Base-by-base conservation (phyloP, 2,888 invertebrate species). In the Nomada ruficornis region DNA sequence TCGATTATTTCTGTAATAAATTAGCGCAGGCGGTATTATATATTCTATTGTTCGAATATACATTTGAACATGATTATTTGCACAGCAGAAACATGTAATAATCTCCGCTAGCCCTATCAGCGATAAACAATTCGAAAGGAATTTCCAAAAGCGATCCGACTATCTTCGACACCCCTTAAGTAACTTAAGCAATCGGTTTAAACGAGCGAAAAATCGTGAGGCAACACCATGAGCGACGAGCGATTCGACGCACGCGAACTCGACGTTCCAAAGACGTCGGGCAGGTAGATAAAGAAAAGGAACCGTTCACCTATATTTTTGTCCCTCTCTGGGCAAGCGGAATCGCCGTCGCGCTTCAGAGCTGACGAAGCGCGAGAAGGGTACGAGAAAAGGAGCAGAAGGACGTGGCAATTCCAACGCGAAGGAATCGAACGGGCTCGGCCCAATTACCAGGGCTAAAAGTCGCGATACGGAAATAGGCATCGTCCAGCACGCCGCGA, bases 381-480 rank as follows among this genome's bases (percentile, higher is more conserved):
- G 55, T 70, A 73, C 44, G 69, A 54, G 47, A 72, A 76, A 83
- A 73, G 60, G 59, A 76, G 20, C 44, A 63, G 18, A 13, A 0
- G 11, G 13, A 20, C 47, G 5, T 1, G 11, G 11, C 47, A 54
- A 80, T 62, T 50, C 62, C 64, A n/a, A 67, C 5, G 36, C 69
- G 60, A 29, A n/a, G 64, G 55, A 60, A 62, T 70, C 54, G 69
- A 52, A 23, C 52, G 50, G 68, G 50, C 80, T 55, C 80, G 85
- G 70, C 79, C 83, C 77, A 82, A 80, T 87, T 87, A 85, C 82
- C 42, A 1, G 52, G 18, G 15, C 54, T 52, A 20, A 68, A 78
- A 75, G 65, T 60, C 79, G 72, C 23, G 10, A 26, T 73, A 71
- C 85, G 80, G 76, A 82, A 87, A 87, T 85, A 84, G 80, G 50